Base-by-base conservation (phyloP, 2,797 vertebrate genomes). In the Cygnus olor region DNA sequence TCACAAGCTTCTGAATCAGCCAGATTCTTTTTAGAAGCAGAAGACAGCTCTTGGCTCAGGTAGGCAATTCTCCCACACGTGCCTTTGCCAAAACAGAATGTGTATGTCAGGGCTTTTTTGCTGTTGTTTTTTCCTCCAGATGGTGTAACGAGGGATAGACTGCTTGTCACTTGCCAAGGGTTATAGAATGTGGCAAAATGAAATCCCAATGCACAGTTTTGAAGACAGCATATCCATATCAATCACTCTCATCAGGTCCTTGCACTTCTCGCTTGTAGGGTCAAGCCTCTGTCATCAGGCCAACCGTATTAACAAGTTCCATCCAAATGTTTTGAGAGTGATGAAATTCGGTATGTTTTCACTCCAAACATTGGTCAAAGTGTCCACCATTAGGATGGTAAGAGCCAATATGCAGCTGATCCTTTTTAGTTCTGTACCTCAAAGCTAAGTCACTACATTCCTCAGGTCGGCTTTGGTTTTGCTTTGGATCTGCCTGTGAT, bases 1-100 rank as follows among this genome's bases (percentile, higher is more conserved):
- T 95, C 86, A 95, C 30, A 87, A 88, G 85, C 54, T n/a, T 94
- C 79, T 95, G 92, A 95, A 93, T 90, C 94, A 95, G 92, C 38
- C 66, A 94, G 63, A 76, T 91, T 92, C 76, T 63, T 90, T 91
- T 83, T 40, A 95, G 58, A 93, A 93, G 69, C 79, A 22, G 57
- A 90, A 89, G 94, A 93, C 81, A 90, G 76, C 86, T 92, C 74
- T 95, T 95, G 93, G 95, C 96, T 94, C 76, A 85, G 91, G 91
- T 95, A 88, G 36, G 36, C 86, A 85, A 2, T 79, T 96, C 66
- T 92, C 92, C 69, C 87, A 92, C 76, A 24, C 2, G 24, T 74
- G 87, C 42, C 42, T 90, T 92, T 95, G 95, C 88, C 84, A 83
- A 88, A 78, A 80, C 38, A 82, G 71, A 27, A 73, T 19, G 58